Percentiles rank a stretch among this genome's conserved stretches.
Evolutionary conservation across 2,797 vertebrate species (phyloP).

Genomic region (Nasua narica): DNA sequence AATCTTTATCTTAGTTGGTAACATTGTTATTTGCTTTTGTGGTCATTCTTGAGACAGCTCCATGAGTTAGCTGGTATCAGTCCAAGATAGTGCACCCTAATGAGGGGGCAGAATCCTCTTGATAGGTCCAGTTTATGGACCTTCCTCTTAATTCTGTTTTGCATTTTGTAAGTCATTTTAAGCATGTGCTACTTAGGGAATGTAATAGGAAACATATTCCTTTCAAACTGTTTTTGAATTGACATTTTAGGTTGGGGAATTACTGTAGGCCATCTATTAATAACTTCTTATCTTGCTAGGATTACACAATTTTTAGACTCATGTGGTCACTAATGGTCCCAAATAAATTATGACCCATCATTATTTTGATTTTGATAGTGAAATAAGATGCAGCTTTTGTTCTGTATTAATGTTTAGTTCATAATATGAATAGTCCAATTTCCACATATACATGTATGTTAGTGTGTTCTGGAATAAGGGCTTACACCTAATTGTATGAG

Average conservation of each 20-base stretch:
- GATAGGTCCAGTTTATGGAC: neutral
- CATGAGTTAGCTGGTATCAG: neutral
- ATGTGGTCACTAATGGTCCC: neutral
- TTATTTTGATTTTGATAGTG: neutral
- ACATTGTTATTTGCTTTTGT: neutral
- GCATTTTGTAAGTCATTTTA: neutral
- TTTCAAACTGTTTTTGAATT: constrained; percentile 30
- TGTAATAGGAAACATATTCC: neutral
- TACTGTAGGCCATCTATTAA: neutral
- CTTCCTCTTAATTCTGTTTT: constrained; percentile 5
- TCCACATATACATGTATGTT: neutral
- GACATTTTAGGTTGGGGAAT: constrained; percentile 33
- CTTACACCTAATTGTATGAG: neutral
- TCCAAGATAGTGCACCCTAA: neutral
- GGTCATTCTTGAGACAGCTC: neutral
- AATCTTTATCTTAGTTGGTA: neutral
- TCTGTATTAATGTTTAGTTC: neutral
- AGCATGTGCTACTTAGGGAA: neutral
- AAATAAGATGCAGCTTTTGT: neutral
- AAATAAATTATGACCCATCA: neutral
- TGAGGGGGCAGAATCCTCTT: neutral
- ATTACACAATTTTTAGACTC: neutral
- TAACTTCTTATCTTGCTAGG: neutral
- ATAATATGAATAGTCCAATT: neutral
- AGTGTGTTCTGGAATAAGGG: neutral